Conservation (phyloP, 2,888 invertebrate species). For the Hypselothyrea guttata region DNA sequence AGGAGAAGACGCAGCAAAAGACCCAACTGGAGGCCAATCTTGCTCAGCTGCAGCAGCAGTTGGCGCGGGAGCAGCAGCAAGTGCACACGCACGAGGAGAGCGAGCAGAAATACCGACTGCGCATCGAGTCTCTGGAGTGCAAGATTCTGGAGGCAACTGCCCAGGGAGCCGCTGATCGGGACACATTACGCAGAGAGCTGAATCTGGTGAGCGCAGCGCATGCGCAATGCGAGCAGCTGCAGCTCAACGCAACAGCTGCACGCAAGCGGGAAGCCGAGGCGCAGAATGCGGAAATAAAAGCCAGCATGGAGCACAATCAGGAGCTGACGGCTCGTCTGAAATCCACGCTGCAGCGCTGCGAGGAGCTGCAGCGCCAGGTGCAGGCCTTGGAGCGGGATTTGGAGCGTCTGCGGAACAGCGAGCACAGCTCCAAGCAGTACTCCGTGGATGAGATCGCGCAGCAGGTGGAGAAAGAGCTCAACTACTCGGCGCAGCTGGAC, state of each 20-base stretch:
- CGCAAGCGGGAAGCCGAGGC: conserved; percentile 84
- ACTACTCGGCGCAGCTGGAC: conserved; percentile 85
- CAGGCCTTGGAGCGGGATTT: conserved; percentile 82
- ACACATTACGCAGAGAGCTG: conserved; percentile 83
- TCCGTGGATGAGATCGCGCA: conserved; percentile 84
- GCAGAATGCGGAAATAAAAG: conserved; percentile 84
- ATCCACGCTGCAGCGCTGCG: conserved; percentile 61
- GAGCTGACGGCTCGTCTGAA: conserved; percentile 62
- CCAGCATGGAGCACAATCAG: conserved; percentile 84
- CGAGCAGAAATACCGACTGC: conserved; percentile 66
- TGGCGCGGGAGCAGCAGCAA: conserved; percentile 75
- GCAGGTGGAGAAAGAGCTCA: conserved; percentile 84
- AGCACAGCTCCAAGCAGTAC: conserved; percentile 78
- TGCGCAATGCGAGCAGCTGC: conserved; percentile 73
- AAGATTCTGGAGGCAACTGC: conserved; percentile 69
- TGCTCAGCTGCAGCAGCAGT: conserved; percentile 65
- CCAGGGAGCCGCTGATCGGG: conserved; percentile 65
- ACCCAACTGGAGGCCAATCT: conserved; percentile 51
- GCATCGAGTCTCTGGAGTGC: conserved; percentile 70
- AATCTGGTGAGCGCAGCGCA: conserved; percentile 82
- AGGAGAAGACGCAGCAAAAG: conserved; percentile 43
- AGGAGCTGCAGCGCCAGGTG: conserved; percentile 83
- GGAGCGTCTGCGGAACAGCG: conserved; percentile 74
- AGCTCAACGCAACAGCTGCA: conserved; percentile 80
- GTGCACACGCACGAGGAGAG: conserved; percentile 70